A percentile compares a stretch with the other conserved stretches of the same genome.
Evolutionary conservation across 2,888 invertebrate genomes (phyloP).

Genomic region (Amphipyra berbera): DNA sequence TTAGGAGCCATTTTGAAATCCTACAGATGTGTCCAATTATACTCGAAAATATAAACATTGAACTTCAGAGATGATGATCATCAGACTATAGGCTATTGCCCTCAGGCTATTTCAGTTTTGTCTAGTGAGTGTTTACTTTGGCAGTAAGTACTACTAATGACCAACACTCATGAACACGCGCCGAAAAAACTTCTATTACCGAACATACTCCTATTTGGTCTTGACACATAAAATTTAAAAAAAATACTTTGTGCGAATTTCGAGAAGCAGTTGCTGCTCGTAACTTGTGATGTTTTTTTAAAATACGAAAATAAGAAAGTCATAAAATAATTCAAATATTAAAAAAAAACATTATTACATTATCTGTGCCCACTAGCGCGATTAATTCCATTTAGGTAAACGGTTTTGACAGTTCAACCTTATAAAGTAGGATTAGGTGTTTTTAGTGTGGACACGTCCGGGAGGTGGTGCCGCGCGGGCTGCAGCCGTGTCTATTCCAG

Average conservation of each 20-base stretch:
- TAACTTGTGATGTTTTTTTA: too few species aligned
- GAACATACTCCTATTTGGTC: slow-evolving; percentile 35
- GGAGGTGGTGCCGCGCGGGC: slow-evolving; percentile 79
- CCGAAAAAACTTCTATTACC: slow-evolving; percentile 14
- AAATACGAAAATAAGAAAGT: too few species aligned
- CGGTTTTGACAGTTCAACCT: background rate
- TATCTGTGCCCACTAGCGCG: too few species aligned
- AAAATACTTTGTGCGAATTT: background rate
- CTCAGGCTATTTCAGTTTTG: slow-evolving; percentile 73
- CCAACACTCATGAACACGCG: slow-evolving; percentile 24
- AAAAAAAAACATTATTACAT: background rate
- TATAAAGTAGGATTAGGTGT: background rate
- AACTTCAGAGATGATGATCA: slow-evolving; percentile 63
- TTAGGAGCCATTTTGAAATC: background rate
- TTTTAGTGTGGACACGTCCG: slow-evolving; percentile 11
- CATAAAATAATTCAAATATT: too few species aligned
- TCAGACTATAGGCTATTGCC: slow-evolving; percentile 72
- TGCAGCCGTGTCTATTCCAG: slow-evolving; percentile 66
- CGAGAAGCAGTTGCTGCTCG: background rate
- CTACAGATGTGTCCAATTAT: slow-evolving; percentile 16
- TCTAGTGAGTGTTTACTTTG: slow-evolving; percentile 70
- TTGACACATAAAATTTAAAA: background rate
- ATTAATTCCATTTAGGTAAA: background rate
- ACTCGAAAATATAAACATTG: slow-evolving; percentile 56
- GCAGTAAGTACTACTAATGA: slow-evolving; percentile 57